These are phyloP conservation scores for Ictalurus furcatus DNA, from an alignment of 2,113 vertebrate genomes.

Conservation along the genomic window DNA sequence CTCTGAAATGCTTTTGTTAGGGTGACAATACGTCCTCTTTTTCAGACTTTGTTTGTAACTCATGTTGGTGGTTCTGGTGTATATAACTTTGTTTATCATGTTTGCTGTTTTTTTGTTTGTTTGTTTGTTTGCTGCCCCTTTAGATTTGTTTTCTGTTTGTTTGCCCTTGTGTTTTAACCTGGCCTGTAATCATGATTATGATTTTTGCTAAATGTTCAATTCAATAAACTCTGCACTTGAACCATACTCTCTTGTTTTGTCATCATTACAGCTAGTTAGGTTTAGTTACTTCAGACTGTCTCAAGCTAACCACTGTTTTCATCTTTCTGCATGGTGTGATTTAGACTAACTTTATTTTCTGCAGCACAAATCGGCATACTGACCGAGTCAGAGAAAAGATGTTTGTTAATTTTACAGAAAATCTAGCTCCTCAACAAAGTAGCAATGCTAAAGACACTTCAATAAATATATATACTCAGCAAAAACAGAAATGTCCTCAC, in stretches of 20 bases:
- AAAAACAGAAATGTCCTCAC: too few species aligned
- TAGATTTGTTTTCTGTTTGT: not conserved
- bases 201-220: not conserved
- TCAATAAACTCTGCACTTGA: not conserved
- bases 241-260: not conserved
- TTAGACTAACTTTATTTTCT: not conserved
- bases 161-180: not conserved
- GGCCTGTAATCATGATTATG: not conserved
- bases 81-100: not conserved
- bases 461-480: not conserved
- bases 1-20: too few species aligned
- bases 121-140: not conserved
- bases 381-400: not conserved
- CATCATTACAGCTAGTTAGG: not conserved
- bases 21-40: too few species aligned
- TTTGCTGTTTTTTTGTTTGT: too few species aligned
- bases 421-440: not conserved
- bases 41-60: not conserved
- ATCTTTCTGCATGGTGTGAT: not conserved
- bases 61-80: not conserved
- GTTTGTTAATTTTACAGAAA: not conserved
- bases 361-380: not conserved
- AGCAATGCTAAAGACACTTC: not conserved
- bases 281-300: not conserved
- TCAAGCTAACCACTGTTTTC: not conserved